Base-by-base conservation (phyloP, 2,797 vertebrate species). In the Diglossa cyanea region DNA sequence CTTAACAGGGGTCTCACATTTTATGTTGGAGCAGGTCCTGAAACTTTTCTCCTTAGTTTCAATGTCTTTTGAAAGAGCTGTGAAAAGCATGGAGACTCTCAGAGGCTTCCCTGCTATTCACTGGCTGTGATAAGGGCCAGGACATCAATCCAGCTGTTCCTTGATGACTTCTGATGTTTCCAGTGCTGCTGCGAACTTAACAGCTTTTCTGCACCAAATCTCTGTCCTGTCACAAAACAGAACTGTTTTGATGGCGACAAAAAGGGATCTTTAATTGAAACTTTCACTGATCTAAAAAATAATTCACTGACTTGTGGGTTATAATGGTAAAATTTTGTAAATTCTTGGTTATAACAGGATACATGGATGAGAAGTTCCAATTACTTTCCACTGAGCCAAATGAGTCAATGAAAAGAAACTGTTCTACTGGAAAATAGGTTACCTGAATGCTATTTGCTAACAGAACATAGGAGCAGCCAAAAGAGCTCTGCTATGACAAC, bases 311-410 rank as follows among this genome's bases (percentile, higher is more conserved):
- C 88, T 75, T 80, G 10, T 66, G 51, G 53, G 31, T 79, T 88
- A 67, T 60, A 74, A 61, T 2, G 39, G 45, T 21, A 75, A 93
- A 66, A 81, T 67, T 31, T 42, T 90, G 45, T 76, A 63, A 66
- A 88, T 83, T 86, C 45, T 15, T 85, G 23, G 48, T 89, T 83
- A 47, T 91, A 83, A 75, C 55, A 74, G 30, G 76, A 61, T 78
- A n/a, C 24, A 44, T 25, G 78, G 73, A 90, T 88, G 68, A 83
- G 76, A 76, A 62, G 17, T 94, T 92, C 86, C 80, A 91, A 76
- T 96, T 95, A 90, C 37, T 74, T 95, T 76, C 40, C 37, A 66
- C 45, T 48, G 57, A 76, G 83, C 58, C 30, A 88, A 67, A 30
- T 76, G 70, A 54, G 48, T 54, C 92, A 68, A 83, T 58, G 74